Evolutionary conservation across 2,797 vertebrate species (phyloP).

Genomic region (Pangasius djambal): DNA sequence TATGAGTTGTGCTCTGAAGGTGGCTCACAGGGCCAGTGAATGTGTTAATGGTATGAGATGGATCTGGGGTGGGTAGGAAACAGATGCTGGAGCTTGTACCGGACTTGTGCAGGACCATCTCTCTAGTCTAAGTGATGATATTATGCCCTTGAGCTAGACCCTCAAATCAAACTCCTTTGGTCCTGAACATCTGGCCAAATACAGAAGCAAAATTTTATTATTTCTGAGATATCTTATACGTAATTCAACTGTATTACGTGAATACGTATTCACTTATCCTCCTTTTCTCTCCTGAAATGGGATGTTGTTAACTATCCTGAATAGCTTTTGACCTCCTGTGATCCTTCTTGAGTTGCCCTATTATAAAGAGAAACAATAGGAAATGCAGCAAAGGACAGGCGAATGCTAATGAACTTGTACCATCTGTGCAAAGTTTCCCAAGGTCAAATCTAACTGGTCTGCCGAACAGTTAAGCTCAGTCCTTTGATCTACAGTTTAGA

Average conservation of each 20-base stretch:
- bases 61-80: not conserved
- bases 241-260: no score
- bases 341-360: constrained; percentile 1
- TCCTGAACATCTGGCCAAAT: not conserved
- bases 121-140: not conserved
- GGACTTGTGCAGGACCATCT: not conserved
- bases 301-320: not conserved
- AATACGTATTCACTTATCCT: constrained; percentile 1
- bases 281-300: not conserved
- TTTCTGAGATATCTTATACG: not conserved
- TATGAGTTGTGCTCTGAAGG: not conserved
- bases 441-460: constrained; percentile 15
- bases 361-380: constrained; percentile 10
- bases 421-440: constrained; percentile 37
- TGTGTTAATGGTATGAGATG: constrained; percentile 5
- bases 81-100: not conserved
- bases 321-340: constrained; percentile 23
- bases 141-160: not conserved
- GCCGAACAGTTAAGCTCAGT: not conserved
- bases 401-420: constrained; percentile 33
- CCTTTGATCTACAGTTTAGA: not conserved
- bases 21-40: not conserved
- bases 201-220: not conserved
- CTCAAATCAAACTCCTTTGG: not conserved
- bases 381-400: constrained; percentile 1